Evolutionary conservation across 2,797 vertebrate genomes (phyloP).

Genomic region (Spinibarbus caldwelli): DNA sequence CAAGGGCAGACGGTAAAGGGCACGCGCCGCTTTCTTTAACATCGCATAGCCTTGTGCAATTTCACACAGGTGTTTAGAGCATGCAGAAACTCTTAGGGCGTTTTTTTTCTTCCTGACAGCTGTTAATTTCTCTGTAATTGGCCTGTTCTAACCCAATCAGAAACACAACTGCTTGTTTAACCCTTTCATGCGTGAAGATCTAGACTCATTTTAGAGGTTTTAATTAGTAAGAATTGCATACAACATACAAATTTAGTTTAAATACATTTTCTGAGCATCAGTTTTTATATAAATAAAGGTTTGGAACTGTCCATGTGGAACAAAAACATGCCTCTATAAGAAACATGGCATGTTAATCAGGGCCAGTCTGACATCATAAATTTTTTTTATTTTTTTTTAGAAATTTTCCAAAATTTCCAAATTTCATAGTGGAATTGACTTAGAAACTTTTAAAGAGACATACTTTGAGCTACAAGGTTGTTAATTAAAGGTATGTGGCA

Average conservation of each 20-base stretch:
- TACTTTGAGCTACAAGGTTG: background rate
- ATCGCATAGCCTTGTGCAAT: background rate
- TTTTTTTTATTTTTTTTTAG: no score
- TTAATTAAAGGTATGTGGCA: background rate
- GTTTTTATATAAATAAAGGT: background rate
- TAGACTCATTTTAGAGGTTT: background rate
- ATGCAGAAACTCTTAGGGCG: background rate
- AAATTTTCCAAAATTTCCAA: no score
- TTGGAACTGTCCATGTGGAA: background rate
- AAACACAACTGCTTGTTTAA: conserved; percentile 33
- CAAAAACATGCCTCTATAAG: background rate
- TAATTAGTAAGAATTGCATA: background rate
- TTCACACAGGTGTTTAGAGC: background rate
- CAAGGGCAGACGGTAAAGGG: background rate
- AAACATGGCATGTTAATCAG: background rate
- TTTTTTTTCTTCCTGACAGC: background rate
- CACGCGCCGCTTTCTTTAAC: background rate
- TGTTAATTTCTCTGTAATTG: conserved; percentile 34
- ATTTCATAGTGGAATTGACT: no score
- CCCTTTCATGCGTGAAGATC: conserved; percentile 18
- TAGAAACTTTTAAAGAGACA: background rate
- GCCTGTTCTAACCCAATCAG: conserved; percentile 39
- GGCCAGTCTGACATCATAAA: background rate
- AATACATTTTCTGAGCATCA: background rate
- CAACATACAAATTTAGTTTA: background rate